These are phyloP conservation scores for Sebastiscus tertius DNA, from an alignment of 2,797 vertebrate species.

Conservation along the genomic window DNA sequence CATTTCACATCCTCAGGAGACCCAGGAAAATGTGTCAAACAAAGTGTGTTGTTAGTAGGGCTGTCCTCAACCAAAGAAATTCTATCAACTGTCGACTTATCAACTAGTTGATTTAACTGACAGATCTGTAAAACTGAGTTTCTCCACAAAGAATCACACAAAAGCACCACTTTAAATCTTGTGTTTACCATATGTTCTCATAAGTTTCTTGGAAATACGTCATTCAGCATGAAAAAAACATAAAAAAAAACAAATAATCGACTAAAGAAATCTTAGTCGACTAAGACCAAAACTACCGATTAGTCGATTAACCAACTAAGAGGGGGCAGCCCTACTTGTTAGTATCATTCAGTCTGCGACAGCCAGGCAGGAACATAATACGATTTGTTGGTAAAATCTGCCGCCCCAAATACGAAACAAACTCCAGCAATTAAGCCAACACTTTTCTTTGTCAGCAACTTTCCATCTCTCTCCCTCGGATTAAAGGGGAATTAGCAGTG, in stretches of 20 bases:
- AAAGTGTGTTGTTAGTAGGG: not conserved
- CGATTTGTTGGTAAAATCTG: conserved; percentile 16
- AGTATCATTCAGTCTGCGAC: conserved; percentile 17
- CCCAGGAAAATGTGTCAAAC: not conserved
- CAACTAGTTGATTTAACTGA: too few species aligned
- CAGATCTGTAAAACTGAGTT: too few species aligned
- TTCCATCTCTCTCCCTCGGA: conserved; percentile 20
- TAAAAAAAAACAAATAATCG: too few species aligned
- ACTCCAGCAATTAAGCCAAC: not conserved
- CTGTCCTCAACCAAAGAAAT: too few species aligned
- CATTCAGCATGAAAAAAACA: too few species aligned
- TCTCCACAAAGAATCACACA: too few species aligned
- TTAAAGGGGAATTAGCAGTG: conserved; percentile 35
- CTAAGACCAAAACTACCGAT: not conserved
- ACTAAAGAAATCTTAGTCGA: not conserved
- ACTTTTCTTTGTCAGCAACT: conserved; percentile 31
- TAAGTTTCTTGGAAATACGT: too few species aligned
- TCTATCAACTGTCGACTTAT: too few species aligned
- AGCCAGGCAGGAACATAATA: conserved; percentile 11
- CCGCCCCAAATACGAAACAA: not conserved
- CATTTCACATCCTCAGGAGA: not conserved
- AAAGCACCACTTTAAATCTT: too few species aligned
- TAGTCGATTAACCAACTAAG: not conserved
- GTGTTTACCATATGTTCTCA: too few species aligned
- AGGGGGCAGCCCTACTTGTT: not conserved